These are phyloP conservation scores for Lontra canadensis DNA, from an alignment of 2,113 vertebrate genomes.

Conservation along the genomic window DNA sequence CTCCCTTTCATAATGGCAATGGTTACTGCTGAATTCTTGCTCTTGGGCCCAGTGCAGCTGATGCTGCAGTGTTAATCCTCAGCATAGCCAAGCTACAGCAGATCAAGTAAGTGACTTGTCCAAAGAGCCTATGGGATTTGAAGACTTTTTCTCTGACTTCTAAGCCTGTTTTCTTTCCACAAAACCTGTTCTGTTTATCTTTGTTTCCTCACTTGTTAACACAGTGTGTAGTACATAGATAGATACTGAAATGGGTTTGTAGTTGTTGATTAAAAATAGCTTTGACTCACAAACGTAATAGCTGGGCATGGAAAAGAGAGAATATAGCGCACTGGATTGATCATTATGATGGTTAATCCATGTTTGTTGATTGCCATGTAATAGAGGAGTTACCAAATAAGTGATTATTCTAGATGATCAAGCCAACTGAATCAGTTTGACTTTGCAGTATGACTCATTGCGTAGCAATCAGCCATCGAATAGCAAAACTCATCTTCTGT, in stretches of 20 bases:
- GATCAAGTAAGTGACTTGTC: constrained; percentile 47
- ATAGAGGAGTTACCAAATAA: constrained; percentile 11
- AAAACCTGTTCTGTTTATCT: constrained; percentile 4
- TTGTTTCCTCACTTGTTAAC: background rate
- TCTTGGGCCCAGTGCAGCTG: background rate
- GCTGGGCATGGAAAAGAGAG: background rate
- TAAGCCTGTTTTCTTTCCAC: background rate
- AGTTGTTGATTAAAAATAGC: constrained; percentile 3
- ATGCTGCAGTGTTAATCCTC: background rate
- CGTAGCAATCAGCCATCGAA: background rate
- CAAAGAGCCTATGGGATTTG: background rate
- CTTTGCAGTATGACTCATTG: background rate
- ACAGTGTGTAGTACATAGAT: background rate
- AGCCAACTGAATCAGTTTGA: background rate
- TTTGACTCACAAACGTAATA: background rate
- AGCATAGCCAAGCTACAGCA: background rate
- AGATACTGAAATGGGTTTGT: background rate
- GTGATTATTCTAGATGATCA: background rate
- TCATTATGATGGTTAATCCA: background rate
- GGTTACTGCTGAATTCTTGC: background rate
- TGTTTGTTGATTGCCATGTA: constrained; percentile 21
- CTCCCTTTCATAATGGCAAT: background rate
- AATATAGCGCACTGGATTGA: background rate
- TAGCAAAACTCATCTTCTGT: constrained; percentile 3
- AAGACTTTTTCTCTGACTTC: background rate